A percentile compares a stretch with the other conserved stretches of the same genome.
Evolutionary conservation across 2,888 invertebrate species (phyloP).

Genomic region (Hymenopus coronatus): DNA sequence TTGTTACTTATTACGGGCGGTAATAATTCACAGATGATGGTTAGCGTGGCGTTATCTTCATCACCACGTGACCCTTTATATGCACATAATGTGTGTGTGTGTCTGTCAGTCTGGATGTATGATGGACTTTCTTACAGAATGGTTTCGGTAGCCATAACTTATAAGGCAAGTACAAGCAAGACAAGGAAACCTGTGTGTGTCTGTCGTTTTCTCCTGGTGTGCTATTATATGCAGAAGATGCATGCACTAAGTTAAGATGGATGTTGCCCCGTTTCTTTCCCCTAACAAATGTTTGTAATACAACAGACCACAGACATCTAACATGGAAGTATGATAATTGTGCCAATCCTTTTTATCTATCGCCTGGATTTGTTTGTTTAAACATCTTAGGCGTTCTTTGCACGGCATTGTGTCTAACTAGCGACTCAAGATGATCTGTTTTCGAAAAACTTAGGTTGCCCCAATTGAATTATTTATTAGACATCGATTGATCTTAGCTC

Average conservation of each 20-base stretch:
- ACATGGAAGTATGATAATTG: background rate
- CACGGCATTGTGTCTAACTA: background rate
- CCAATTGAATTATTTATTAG: no score
- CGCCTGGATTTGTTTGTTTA: background rate
- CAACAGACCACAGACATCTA: background rate
- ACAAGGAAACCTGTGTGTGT: background rate
- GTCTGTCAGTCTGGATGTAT: conserved; percentile 19
- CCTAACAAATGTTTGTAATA: conserved; percentile 10
- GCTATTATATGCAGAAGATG: background rate
- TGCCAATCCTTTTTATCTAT: background rate
- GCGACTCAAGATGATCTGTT: background rate
- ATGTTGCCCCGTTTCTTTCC: background rate
- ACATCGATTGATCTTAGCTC: no score
- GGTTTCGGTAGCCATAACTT: conserved; percentile 19
- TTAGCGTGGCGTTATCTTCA: conserved; percentile 13
- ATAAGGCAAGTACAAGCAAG: conserved; percentile 15
- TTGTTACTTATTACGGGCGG: conserved; percentile 17
- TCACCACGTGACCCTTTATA: conserved; percentile 22
- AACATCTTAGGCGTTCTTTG: background rate
- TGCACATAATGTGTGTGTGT: conserved; percentile 17
- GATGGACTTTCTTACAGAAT: conserved; percentile 19
- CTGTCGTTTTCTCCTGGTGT: conserved; percentile 1
- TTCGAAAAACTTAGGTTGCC: no score
- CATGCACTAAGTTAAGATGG: background rate
- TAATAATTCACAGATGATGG: conserved; percentile 20